A percentile compares a stretch with the other conserved stretches of the same genome.
Conservation (phyloP, 2,113 vertebrate species). For the Sinocyclocheilus maitianheensis region DNA sequence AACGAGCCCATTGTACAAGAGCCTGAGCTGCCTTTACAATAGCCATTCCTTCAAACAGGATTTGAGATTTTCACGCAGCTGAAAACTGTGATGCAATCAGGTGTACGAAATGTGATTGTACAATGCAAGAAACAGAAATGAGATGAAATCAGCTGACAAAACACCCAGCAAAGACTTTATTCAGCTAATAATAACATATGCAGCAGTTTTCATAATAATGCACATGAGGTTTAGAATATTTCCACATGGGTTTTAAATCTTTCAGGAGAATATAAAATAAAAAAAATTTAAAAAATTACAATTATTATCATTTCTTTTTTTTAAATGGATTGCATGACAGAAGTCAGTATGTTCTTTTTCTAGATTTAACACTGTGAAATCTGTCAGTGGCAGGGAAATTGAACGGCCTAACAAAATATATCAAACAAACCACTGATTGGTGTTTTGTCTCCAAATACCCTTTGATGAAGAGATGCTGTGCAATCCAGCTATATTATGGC, state of each 20-base stretch:
- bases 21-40: slow-evolving; percentile 67
- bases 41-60: slow-evolving; percentile 71
- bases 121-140: neutral
- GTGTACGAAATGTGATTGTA: slow-evolving; percentile 54
- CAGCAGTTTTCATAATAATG: neutral
- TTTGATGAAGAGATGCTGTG: neutral
- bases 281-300: no score
- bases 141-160: neutral
- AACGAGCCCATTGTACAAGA: slow-evolving; percentile 81
- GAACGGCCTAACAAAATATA: neutral
- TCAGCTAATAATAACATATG: neutral
- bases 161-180: neutral
- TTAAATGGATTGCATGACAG: neutral
- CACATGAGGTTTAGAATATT: neutral
- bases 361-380: neutral
- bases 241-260: neutral
- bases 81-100: slow-evolving; percentile 57
- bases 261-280: neutral
- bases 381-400: neutral
- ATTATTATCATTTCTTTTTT: no score
- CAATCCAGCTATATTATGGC: neutral
- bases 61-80: slow-evolving; percentile 60
- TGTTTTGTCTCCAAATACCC: neutral
- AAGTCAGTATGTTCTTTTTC: neutral
- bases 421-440: neutral